Evolutionary conservation across 2,797 vertebrate species (phyloP).

Genomic region (Peromyscus melanophrys): DNA sequence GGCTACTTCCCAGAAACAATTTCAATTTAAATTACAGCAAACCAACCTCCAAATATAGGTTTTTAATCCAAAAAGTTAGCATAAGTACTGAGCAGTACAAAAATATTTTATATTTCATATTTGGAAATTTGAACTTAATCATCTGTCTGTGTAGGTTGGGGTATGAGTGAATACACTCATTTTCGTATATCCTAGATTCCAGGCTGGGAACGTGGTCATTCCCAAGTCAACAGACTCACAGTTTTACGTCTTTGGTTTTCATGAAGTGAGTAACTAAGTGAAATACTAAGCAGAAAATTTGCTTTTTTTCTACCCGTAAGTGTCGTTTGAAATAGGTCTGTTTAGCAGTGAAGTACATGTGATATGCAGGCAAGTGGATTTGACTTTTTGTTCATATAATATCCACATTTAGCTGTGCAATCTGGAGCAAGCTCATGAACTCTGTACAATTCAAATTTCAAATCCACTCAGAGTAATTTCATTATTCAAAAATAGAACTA

Average conservation of each 20-base stretch:
- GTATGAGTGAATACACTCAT: not conserved
- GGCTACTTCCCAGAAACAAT: slow-evolving; percentile 66
- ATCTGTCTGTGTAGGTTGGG: too few relatives aligned
- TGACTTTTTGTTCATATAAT: not conserved
- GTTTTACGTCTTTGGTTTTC: not conserved
- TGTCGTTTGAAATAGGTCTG: not conserved
- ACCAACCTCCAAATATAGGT: slow-evolving; percentile 39
- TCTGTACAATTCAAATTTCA: not conserved
- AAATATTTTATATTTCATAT: not conserved
- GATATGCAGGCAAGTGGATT: not conserved
- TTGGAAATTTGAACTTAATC: not conserved
- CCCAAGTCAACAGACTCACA: not conserved
- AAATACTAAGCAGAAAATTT: not conserved
- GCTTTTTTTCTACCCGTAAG: not conserved
- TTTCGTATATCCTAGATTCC: not conserved
- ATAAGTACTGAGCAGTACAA: not conserved
- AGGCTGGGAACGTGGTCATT: not conserved
- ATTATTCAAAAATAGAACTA: not conserved
- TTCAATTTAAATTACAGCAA: slow-evolving; percentile 79
- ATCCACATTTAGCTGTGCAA: not conserved
- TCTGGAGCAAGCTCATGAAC: not conserved
- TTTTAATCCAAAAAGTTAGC: slow-evolving; percentile 37
- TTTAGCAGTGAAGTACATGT: not conserved
- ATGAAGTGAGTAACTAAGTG: not conserved
- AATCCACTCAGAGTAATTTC: not conserved